phyloP scores from a whole-genome alignment of 2,888 invertebrate genomes.

The Saturnia japonica region DNA sequence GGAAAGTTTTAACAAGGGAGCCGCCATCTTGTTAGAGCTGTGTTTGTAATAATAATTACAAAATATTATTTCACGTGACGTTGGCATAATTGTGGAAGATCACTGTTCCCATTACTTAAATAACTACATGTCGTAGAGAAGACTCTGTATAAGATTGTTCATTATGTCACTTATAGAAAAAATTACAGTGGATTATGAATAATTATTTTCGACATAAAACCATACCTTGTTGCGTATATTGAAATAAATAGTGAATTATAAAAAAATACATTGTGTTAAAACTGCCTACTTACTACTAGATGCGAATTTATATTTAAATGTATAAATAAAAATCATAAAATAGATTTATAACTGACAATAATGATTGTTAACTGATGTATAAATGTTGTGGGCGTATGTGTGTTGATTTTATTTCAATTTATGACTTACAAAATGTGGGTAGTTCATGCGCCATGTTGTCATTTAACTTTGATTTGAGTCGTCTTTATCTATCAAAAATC shows the following conservation, averaged over 20 bases:
- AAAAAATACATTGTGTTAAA: constrained; percentile 76
- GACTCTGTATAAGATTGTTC: neutral
- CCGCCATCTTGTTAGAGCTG: no score
- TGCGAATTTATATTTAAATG: constrained; percentile 81
- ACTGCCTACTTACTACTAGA: constrained; percentile 79
- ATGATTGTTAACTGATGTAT: constrained; percentile 82
- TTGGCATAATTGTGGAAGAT: no score
- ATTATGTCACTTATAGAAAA: neutral
- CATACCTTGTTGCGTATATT: constrained; percentile 53
- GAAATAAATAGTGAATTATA: constrained; percentile 62
- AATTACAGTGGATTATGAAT: neutral
- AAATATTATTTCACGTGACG: no score
- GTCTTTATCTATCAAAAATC: no score
- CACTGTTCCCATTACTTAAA: no score
- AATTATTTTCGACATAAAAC: constrained; percentile 32
- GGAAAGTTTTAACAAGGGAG: no score
- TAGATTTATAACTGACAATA: constrained; percentile 82
- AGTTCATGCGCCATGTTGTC: constrained; percentile 61
- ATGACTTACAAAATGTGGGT: constrained; percentile 59
- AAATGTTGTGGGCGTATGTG: constrained; percentile 77
- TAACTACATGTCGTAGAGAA: no score
- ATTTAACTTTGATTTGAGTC: neutral
- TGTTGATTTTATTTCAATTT: constrained; percentile 64
- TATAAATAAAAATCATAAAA: constrained; percentile 68
- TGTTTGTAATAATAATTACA: no score